Base-by-base conservation (phyloP, 2,888 invertebrate species). In the Melinaea menophilus region DNA sequence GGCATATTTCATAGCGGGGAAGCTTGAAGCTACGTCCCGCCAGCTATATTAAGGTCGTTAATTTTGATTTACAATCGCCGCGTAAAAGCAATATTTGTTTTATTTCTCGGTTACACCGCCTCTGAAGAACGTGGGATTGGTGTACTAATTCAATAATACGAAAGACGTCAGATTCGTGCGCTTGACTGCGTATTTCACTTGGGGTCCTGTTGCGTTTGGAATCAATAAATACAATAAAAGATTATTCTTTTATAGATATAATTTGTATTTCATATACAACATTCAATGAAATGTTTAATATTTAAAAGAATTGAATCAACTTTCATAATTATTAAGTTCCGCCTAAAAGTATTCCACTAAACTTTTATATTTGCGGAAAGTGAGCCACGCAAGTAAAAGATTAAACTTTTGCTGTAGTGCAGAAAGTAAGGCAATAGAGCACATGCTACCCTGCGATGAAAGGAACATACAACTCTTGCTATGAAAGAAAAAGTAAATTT, bases 21-120 rank as follows among this genome's bases (percentile, higher is more conserved):
- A 84, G 88, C 89, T 90, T 86, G 88, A 83, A 81, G 79, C 85
- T 80, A 79, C 82, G 86, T 79, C 82, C 80, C 76, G 80, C 81
- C 76, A 77, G 89, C 88, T 86, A 89, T 90, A 89, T 90, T 90
- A 90, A 90, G 82, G 90, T 88, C 86, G 90, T 90, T 90, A 90
- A 90, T 90, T 90, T 90, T 90, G 90, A 90, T 90, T 90, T 90
- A 90, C 88, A 90, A 89, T 90, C 86, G 80, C 81, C 77, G 82
- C 84, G 87, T 86, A 88, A 86, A 87, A 89, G 89, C 89, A 90
- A 90, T 90, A 90, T 90, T 90, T 90, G 89, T 90, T 90, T 89
- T 90, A 90, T 89, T 89, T 87, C 86, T 80, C 79, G 80, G 83
- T 80, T 77, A 77, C 78, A 79, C 78, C 77, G 79, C 80, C 82